These are phyloP conservation scores for Tanytarsus gracilentus DNA, from an alignment of 2,888 invertebrate species.

Conservation along the genomic window DNA sequence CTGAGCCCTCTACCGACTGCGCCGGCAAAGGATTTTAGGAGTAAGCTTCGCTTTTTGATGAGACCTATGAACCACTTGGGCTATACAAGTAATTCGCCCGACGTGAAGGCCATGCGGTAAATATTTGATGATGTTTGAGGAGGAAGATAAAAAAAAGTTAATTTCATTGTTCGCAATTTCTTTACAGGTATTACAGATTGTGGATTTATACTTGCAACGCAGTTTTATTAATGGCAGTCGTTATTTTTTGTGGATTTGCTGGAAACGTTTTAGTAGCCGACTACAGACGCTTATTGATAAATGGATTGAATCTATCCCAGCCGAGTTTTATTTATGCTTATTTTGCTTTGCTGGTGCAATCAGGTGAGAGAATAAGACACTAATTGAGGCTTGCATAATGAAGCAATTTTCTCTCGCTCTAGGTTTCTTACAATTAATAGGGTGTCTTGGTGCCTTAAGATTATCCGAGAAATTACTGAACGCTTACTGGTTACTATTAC, in stretches of 20 bases:
- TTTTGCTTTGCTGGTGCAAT: slow-evolving; percentile 67
- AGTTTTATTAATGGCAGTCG: slow-evolving; percentile 72
- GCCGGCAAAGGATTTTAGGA: slow-evolving; percentile 32
- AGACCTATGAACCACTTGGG: slow-evolving; percentile 34
- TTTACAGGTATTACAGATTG: slow-evolving; percentile 68
- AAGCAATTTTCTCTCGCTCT: neutral
- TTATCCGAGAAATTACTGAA: slow-evolving; percentile 73
- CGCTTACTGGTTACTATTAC: slow-evolving; percentile 72
- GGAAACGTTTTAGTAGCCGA: slow-evolving; percentile 60
- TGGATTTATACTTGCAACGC: slow-evolving; percentile 91
- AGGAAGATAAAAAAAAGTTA: neutral
- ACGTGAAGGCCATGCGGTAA: slow-evolving; percentile 35
- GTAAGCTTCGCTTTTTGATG: slow-evolving; percentile 31
- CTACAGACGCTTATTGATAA: slow-evolving; percentile 61
- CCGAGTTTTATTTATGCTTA: slow-evolving; percentile 79
- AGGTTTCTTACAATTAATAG: slow-evolving; percentile 61
- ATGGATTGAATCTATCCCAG: slow-evolving; percentile 66
- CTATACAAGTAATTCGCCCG: slow-evolving; percentile 33
- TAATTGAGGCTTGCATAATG: slow-evolving; percentile 11
- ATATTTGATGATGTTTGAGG: slow-evolving; percentile 5
- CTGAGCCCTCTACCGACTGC: slow-evolving; percentile 32
- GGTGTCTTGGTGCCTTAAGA: slow-evolving; percentile 71
- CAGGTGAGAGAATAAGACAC: slow-evolving; percentile 33
- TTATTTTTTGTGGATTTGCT: slow-evolving; percentile 70
- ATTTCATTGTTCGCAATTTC: slow-evolving; percentile 1